Evolutionary conservation across 2,888 invertebrate species (phyloP).

Genomic region (Agrotis clavis): DNA sequence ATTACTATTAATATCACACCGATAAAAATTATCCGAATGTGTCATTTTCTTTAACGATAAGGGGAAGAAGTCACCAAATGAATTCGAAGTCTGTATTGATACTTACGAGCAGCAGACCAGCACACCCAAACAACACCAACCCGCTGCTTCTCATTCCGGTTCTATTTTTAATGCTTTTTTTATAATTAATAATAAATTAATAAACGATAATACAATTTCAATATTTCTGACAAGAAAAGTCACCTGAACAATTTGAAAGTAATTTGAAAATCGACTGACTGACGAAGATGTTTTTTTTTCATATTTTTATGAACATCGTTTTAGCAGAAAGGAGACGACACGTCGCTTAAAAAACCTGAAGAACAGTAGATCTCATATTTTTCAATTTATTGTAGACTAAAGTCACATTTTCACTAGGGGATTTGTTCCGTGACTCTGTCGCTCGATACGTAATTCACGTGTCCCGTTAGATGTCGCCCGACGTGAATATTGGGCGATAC

Average conservation of each 20-base stretch:
- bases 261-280: slow-evolving; percentile 63
- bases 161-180: slow-evolving; percentile 66
- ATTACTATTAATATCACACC: too few relatives aligned
- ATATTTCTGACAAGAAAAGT: slow-evolving; percentile 60
- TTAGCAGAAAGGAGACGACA: slow-evolving; percentile 34
- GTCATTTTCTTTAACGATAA: neutral
- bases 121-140: slow-evolving; percentile 82
- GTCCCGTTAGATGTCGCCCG: too few relatives aligned
- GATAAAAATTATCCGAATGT: too few relatives aligned
- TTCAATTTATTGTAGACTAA: too few relatives aligned
- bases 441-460: too few relatives aligned
- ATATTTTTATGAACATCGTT: neutral
- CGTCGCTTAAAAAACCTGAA: neutral
- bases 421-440: too few relatives aligned
- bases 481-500: too few relatives aligned
- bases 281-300: slow-evolving; percentile 25
- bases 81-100: neutral
- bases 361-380: too few relatives aligned
- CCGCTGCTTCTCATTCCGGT: slow-evolving; percentile 81
- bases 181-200: slow-evolving; percentile 53
- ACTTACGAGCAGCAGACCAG: slow-evolving; percentile 84
- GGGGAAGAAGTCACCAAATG: neutral
- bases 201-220: slow-evolving; percentile 55
- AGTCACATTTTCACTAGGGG: too few relatives aligned
- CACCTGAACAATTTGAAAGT: slow-evolving; percentile 64